Conservation (phyloP, 2,113 vertebrate genomes). For the Cyprichromis sp. region DNA sequence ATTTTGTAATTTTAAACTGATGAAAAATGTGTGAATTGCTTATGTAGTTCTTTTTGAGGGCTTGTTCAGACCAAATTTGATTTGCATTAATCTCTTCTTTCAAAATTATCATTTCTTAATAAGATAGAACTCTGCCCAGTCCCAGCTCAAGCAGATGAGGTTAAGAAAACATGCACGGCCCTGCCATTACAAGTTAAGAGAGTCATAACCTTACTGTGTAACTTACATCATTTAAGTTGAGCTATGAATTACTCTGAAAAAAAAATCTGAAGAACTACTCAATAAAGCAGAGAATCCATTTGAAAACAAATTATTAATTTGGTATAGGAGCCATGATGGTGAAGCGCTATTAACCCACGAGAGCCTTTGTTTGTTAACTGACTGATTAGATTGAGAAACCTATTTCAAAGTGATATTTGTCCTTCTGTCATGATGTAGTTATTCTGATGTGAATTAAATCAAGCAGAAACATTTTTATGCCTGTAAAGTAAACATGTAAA, state of each 20-base stretch:
- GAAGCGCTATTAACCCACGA: not conserved
- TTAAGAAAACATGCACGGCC: not conserved
- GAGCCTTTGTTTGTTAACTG: not conserved
- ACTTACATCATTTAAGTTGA: not conserved
- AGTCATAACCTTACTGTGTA: not conserved
- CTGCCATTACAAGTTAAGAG: not conserved
- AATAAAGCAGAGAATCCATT: slow-evolving; percentile 8
- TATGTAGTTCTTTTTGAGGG: not conserved
- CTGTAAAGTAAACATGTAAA: not conserved
- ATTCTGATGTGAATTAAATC: not conserved
- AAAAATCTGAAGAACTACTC: not conserved
- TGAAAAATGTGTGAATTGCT: not conserved
- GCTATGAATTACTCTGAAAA: not conserved
- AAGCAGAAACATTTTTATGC: not conserved
- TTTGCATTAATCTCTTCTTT: not conserved
- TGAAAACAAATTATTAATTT: not conserved
- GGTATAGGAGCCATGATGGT: not conserved
- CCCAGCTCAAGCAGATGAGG: not conserved
- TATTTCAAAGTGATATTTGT: not conserved
- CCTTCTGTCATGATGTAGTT: not conserved
- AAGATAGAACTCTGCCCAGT: not conserved
- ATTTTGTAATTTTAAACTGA: not conserved
- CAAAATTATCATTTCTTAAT: not conserved
- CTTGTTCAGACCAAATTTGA: not conserved
- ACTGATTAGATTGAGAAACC: not conserved